Percentiles rank a stretch among this genome's conserved stretches.
These are phyloP conservation scores for Agapornis roseicollis DNA, from an alignment of 2,113 vertebrate genomes.

Conservation along the genomic window DNA sequence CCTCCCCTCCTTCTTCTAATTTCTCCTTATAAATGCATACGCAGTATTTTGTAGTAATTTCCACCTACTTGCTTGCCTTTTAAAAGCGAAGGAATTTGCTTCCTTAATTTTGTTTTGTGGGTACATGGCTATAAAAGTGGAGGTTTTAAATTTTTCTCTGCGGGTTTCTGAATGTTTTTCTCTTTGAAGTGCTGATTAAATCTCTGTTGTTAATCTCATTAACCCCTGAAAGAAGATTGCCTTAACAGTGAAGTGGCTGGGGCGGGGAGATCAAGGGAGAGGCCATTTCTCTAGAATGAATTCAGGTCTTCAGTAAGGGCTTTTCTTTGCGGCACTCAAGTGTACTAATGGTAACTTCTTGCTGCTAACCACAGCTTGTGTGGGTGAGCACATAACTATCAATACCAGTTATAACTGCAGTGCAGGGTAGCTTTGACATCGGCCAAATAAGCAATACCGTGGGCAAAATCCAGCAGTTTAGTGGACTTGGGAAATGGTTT, in stretches of 20 bases:
- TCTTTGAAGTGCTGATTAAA: slow-evolving; percentile 34
- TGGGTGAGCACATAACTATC: accelerated
- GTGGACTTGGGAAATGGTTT: not conserved
- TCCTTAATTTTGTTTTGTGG: not conserved
- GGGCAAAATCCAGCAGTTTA: not conserved
- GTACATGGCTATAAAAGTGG: not conserved
- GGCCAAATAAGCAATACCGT: not conserved
- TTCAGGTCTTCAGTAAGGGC: not conserved
- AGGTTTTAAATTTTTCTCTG: not conserved
- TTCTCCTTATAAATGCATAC: not conserved
- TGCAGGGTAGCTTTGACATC: not conserved
- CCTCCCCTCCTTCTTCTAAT: not conserved
- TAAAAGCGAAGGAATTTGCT: not conserved
- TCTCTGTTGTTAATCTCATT: slow-evolving; percentile 41
- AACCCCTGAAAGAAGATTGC: slow-evolving; percentile 35
- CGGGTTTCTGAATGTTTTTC: not conserved
- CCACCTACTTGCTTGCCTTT: not conserved
- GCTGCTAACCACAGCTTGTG: not conserved
- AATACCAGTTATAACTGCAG: not conserved
- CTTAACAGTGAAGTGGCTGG: slow-evolving; percentile 4
- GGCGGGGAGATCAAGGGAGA: not conserved
- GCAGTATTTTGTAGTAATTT: not conserved
- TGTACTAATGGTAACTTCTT: not conserved
- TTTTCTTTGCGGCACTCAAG: not conserved
- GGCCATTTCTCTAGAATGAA: not conserved